Percentiles rank a stretch among this genome's conserved stretches.
Evolutionary conservation across 2,888 invertebrate species (phyloP).

Genomic region (Smittia sp.): DNA sequence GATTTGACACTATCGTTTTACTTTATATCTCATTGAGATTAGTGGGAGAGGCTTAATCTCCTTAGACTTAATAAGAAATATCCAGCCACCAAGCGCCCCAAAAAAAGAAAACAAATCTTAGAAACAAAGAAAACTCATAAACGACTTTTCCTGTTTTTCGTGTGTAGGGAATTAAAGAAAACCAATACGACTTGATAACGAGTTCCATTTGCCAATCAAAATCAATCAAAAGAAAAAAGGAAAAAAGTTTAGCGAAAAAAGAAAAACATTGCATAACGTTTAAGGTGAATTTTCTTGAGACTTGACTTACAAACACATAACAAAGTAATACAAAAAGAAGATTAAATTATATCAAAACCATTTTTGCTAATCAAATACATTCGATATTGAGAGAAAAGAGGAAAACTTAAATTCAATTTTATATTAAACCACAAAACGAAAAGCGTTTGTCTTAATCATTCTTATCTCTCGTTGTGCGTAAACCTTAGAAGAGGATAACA

Average conservation of each 20-base stretch:
- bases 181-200: slow-evolving; percentile 31
- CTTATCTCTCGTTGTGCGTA: slow-evolving; percentile 39
- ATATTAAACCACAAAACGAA: slow-evolving; percentile 29
- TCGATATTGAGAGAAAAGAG: slow-evolving; percentile 22
- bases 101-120: slow-evolving; percentile 3
- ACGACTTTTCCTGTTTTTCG: background rate
- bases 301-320: slow-evolving; percentile 34
- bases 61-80: slow-evolving; percentile 34
- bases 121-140: slow-evolving; percentile 7
- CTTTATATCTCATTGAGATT: slow-evolving; percentile 35
- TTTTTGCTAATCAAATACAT: slow-evolving; percentile 33
- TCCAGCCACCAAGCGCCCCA: slow-evolving; percentile 32
- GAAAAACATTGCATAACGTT: slow-evolving; percentile 37
- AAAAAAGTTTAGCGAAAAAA: slow-evolving; percentile 2
- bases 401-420: slow-evolving; percentile 26
- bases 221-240: slow-evolving; percentile 36
- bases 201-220: slow-evolving; percentile 41
- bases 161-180: slow-evolving; percentile 14
- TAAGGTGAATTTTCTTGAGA: slow-evolving; percentile 37
- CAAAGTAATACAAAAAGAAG: slow-evolving; percentile 25
- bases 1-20: background rate
- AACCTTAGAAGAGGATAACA: slow-evolving; percentile 13
- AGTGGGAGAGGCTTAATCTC: slow-evolving; percentile 35
- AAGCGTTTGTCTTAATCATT: slow-evolving; percentile 19
- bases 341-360: slow-evolving; percentile 32